phyloP scores from a whole-genome alignment of 2,888 invertebrate species.

The Lomographa bimaculata region DNA sequence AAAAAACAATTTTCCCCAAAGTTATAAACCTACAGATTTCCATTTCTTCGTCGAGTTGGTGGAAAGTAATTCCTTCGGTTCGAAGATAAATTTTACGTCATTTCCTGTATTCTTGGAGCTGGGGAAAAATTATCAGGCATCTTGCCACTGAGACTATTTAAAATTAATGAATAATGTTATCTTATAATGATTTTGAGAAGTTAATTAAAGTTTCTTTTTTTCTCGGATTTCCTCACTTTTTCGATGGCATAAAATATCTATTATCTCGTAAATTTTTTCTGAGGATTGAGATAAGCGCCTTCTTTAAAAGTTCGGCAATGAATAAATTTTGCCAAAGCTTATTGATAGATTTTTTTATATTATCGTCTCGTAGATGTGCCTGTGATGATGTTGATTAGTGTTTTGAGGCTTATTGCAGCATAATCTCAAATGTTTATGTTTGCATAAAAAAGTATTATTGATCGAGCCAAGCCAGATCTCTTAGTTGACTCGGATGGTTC shows the following conservation, averaged over 20 bases:
- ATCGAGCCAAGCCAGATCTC: no score
- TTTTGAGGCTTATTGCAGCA: no score
- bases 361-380: no score
- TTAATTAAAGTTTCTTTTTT: conserved; percentile 76
- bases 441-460: no score
- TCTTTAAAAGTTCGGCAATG: conserved; percentile 58
- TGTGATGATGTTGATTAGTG: no score
- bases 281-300: conserved; percentile 52
- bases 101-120: conserved; percentile 72
- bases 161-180: conserved; percentile 84
- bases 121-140: conserved; percentile 77
- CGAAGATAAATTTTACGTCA: conserved; percentile 78
- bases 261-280: conserved; percentile 72
- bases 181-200: conserved; percentile 78
- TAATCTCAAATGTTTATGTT: no score
- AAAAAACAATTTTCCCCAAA: conserved; percentile 73
- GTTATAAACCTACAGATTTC: conserved; percentile 78
- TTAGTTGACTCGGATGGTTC: no score
- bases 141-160: conserved; percentile 71
- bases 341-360: conserved; percentile 26
- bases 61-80: conserved; percentile 76
- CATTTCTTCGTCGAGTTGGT: conserved; percentile 72
- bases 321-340: conserved; percentile 52
- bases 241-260: conserved; percentile 67
- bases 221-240: conserved; percentile 57